These are phyloP conservation scores for Argyrosomus regius DNA, from an alignment of 2,797 vertebrate genomes.

Conservation along the genomic window DNA sequence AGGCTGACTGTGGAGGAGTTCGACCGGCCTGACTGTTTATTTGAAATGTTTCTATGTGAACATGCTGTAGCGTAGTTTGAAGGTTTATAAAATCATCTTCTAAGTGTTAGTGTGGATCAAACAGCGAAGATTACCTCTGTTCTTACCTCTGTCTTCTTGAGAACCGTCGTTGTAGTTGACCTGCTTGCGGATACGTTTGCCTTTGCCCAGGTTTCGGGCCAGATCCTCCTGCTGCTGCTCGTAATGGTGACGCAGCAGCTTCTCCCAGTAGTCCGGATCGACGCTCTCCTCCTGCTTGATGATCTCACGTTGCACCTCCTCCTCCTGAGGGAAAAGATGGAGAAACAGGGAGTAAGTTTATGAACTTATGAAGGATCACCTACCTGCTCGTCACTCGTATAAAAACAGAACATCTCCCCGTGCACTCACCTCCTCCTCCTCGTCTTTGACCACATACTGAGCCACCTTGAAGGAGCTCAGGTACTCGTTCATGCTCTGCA, in stretches of 20 bases:
- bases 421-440: conserved; percentile 94
- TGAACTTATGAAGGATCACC: too few relatives aligned
- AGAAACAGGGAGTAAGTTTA: too few relatives aligned
- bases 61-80: too few relatives aligned
- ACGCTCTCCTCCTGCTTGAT: conserved; percentile 99
- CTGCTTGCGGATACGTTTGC: conserved; percentile 98
- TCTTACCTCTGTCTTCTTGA: conserved; percentile 95
- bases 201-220: conserved; percentile 96
- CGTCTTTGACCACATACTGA: conserved; percentile 98
- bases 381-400: not conserved
- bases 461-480: conserved; percentile 99
- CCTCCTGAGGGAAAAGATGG: conserved; percentile 84
- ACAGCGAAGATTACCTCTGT: conserved; percentile 8
- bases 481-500: conserved; percentile 99
- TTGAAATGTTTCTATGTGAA: too few relatives aligned
- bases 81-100: too few relatives aligned
- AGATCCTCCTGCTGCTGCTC: conserved; percentile 99
- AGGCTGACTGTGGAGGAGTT: too few relatives aligned
- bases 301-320: conserved; percentile 97
- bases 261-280: conserved; percentile 99
- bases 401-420: too few relatives aligned
- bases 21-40: too few relatives aligned
- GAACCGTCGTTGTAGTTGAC: conserved; percentile 99
- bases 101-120: too few relatives aligned
- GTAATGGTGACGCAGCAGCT: conserved; percentile 96